Percentiles rank a stretch among this genome's conserved stretches.
Evolutionary conservation across 2,888 invertebrate species (phyloP).

Genomic region (Acleris literana): DNA sequence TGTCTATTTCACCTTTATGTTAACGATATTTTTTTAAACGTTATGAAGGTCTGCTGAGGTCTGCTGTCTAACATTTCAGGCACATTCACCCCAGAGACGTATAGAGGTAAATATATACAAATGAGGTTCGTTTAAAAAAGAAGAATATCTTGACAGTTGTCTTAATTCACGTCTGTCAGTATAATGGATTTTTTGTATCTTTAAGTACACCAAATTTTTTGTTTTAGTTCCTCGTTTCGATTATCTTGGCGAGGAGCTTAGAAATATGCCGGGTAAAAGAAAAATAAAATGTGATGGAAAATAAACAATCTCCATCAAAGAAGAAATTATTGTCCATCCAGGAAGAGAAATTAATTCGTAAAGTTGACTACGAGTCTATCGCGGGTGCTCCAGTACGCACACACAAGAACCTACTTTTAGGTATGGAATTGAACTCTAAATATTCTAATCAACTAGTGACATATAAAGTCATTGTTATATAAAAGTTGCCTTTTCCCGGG

Average conservation of each 20-base stretch:
- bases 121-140: conserved; percentile 39
- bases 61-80: no score
- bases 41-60: no score
- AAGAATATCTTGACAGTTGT: conserved; percentile 46
- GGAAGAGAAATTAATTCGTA: conserved; percentile 68
- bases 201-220: conserved; percentile 54
- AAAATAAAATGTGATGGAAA: conserved; percentile 81
- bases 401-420: conserved; percentile 59
- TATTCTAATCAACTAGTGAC: background rate
- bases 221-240: conserved; percentile 46
- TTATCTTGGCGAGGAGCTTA: conserved; percentile 43
- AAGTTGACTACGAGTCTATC: conserved; percentile 63
- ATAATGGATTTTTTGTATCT: conserved; percentile 56
- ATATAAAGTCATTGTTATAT: no score
- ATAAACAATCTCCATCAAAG: conserved; percentile 72
- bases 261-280: conserved; percentile 73
- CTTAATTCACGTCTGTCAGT: conserved; percentile 51
- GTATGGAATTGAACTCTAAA: conserved; percentile 42
- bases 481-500: no score
- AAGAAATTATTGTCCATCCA: conserved; percentile 69
- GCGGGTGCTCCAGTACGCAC: conserved; percentile 47
- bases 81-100: no score
- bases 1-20: no score
- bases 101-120: background rate
- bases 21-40: no score